phyloP scores from a whole-genome alignment of 37 sponge, comb jelly and placozoan species.

The Chondrilla cf. caribensis region DNA sequence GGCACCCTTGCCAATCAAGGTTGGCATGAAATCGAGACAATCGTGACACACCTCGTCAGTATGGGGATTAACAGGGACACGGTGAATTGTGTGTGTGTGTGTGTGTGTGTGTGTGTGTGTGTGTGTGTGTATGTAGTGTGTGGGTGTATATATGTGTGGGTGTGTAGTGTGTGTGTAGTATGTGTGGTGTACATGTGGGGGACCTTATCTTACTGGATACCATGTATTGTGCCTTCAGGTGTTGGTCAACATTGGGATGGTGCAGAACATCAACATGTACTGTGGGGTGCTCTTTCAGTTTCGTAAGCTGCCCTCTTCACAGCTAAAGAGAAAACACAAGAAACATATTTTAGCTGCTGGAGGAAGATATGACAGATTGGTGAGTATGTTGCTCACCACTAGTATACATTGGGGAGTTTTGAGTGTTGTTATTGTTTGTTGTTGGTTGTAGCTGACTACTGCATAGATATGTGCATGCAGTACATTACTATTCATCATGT shows the following conservation, averaged over 20 bases:
- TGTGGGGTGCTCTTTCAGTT: constrained; percentile 73
- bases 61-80: constrained; percentile 51
- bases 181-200: no score
- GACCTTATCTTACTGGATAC: no score
- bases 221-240: no score
- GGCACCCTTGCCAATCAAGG: constrained; percentile 37
- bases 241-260: constrained; percentile 46
- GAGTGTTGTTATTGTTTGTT: background rate
- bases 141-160: no score
- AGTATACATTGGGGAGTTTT: no score
- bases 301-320: background rate
- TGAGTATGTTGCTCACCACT: background rate
- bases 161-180: no score
- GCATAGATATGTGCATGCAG: constrained; percentile 1
- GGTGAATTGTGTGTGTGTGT: constrained; percentile 15
- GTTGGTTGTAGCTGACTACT: background rate
- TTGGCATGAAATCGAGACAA: constrained; percentile 55
- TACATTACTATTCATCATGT: no score
- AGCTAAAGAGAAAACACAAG: constrained; percentile 3
- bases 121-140: background rate
- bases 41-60: constrained; percentile 30
- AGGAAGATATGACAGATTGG: constrained; percentile 47
- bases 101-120: background rate
- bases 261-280: constrained; percentile 32
- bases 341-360: constrained; percentile 53